A percentile compares a stretch with the other conserved stretches of the same genome.
Evolutionary conservation across 2,888 invertebrate species (phyloP).

Genomic region (Leptogaster cylindrica): DNA sequence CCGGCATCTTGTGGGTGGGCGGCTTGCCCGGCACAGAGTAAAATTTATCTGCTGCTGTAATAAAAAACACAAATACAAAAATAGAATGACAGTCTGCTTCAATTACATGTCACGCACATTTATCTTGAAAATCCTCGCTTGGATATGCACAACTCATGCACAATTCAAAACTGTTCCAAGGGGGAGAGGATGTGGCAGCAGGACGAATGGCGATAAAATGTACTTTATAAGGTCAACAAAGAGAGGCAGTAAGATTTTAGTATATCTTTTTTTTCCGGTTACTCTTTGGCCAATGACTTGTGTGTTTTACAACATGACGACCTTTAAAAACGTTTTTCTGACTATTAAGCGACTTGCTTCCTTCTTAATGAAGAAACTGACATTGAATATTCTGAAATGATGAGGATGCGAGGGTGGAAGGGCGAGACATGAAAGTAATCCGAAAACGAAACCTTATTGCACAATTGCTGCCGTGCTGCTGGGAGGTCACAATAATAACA

Average conservation of each 20-base stretch:
- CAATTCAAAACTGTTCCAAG: constrained; percentile 11
- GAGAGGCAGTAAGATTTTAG: constrained; percentile 22
- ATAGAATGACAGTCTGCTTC: constrained; percentile 17
- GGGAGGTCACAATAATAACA: not conserved
- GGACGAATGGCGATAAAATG: not conserved
- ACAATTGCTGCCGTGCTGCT: not conserved
- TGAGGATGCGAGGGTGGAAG: not conserved
- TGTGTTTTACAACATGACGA: constrained; percentile 4
- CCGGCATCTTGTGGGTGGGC: not conserved
- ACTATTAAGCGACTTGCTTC: constrained; percentile 5
- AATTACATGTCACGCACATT: constrained; percentile 38
- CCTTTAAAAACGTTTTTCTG: constrained; percentile 23
- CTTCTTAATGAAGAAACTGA: constrained; percentile 28
- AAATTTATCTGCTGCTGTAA: constrained; percentile 20
- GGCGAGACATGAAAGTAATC: not conserved
- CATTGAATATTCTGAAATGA: constrained; percentile 35
- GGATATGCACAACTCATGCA: constrained; percentile 33
- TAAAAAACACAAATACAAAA: constrained; percentile 17
- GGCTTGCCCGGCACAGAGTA: not conserved
- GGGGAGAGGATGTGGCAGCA: not conserved
- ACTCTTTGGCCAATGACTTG: constrained; percentile 15
- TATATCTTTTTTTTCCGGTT: constrained; percentile 6
- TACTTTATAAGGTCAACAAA: constrained; percentile 19
- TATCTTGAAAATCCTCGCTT: constrained; percentile 21
- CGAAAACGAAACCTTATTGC: constrained; percentile 12